phyloP scores from a whole-genome alignment of 1,140 invertebrate genomes.

The Homalodisca vitripennis region DNA sequence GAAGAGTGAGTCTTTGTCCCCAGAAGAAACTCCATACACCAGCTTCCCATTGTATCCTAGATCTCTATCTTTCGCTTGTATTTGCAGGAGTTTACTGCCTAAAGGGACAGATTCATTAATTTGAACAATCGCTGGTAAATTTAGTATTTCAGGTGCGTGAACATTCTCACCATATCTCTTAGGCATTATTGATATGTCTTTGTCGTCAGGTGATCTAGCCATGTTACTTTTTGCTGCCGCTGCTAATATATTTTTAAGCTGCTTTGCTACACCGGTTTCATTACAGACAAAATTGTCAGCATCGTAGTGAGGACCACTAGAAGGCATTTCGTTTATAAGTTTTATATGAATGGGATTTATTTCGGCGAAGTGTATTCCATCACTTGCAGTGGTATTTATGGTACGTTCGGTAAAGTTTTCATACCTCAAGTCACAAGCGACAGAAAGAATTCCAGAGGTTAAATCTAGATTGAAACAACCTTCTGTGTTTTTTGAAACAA shows the following conservation, averaged over 20 bases:
- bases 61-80: conserved; percentile 79
- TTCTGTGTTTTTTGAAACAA: conserved; percentile 85
- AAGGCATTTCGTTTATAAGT: conserved; percentile 61
- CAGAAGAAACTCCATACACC: conserved; percentile 80
- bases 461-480: conserved; percentile 83
- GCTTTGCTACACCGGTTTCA: conserved; percentile 76
- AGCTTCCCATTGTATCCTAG: conserved; percentile 89
- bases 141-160: conserved; percentile 76
- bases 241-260: conserved; percentile 74
- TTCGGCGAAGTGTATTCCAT: conserved; percentile 88
- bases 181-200: conserved; percentile 72
- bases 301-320: conserved; percentile 43
- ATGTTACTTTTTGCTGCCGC: conserved; percentile 78
- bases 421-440: conserved; percentile 74
- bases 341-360: conserved; percentile 69
- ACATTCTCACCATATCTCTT: conserved; percentile 80
- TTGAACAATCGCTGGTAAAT: conserved; percentile 70
- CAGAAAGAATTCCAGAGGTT: conserved; percentile 65
- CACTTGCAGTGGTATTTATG: conserved; percentile 85
- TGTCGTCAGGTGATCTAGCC: conserved; percentile 49
- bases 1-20: conserved; percentile 86
- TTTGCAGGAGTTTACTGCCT: conserved; percentile 66
- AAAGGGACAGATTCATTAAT: conserved; percentile 84
- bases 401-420: conserved; percentile 62
- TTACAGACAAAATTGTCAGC: conserved; percentile 72